These are phyloP conservation scores for Halocaridina rubra DNA, from an alignment of 2,888 invertebrate species.

Conservation along the genomic window DNA sequence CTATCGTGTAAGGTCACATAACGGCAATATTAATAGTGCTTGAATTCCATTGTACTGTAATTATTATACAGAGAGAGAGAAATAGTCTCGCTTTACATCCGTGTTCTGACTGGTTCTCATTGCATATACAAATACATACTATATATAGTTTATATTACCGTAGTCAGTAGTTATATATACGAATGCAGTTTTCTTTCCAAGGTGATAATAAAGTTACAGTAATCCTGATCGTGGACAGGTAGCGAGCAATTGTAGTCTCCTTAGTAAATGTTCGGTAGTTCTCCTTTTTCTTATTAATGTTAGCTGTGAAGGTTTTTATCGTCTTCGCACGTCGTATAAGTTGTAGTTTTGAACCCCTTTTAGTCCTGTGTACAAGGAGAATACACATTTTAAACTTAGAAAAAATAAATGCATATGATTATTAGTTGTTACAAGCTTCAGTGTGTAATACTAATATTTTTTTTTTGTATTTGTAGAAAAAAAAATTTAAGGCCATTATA, in stretches of 20 bases:
- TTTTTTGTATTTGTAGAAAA: neutral
- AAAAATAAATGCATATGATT: neutral
- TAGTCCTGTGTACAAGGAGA: constrained; percentile 32
- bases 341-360: neutral
- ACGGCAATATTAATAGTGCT: neutral
- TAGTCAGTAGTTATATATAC: neutral
- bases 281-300: constrained; percentile 13
- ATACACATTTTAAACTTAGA: constrained; percentile 9
- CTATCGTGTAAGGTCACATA: neutral
- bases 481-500: too few species aligned
- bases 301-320: constrained; percentile 29
- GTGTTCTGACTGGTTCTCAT: neutral
- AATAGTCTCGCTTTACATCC: neutral
- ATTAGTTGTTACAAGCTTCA: constrained; percentile 9
- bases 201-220: neutral
- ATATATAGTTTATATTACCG: too few species aligned
- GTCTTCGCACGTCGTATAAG: constrained; percentile 22
- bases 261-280: neutral
- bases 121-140: constrained; percentile 7
- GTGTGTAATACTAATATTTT: too few species aligned
- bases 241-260: constrained; percentile 32
- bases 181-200: neutral
- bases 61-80: neutral
- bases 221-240: constrained; percentile 4
- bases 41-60: constrained; percentile 10